phyloP scores from a whole-genome alignment of 23 tunicate species.

The Trididemnum miniatum region DNA sequence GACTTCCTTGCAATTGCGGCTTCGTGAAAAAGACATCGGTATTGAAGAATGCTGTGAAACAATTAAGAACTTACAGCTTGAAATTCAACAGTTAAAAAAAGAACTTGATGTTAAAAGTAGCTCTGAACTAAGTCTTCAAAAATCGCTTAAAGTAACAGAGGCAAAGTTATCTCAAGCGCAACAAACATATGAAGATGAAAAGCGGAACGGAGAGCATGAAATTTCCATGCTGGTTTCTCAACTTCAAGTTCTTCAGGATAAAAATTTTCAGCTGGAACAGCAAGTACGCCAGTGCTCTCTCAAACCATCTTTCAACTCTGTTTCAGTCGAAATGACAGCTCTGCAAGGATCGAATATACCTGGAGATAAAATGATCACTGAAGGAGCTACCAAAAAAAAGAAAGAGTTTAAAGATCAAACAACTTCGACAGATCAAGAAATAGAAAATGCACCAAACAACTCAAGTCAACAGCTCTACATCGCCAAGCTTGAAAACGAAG shows the following conservation, averaged over 20 bases:
- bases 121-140: background rate
- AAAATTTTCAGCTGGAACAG: constrained; percentile 4
- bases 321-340: background rate
- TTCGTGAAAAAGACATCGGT: background rate
- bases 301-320: background rate
- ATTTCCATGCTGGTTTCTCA: background rate
- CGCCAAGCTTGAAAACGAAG: background rate
- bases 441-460: background rate
- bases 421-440: too few species aligned
- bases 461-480: background rate
- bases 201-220: background rate
- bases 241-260: background rate
- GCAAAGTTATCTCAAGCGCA: background rate
- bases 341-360: background rate
- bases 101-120: background rate
- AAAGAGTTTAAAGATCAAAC: background rate
- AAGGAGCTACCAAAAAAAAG: too few species aligned
- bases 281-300: background rate
- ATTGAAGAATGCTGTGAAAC: background rate
- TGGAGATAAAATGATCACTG: background rate
- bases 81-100: background rate
- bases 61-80: background rate
- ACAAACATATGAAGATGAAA: background rate
- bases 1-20: too few species aligned
- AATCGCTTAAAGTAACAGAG: background rate